Percentiles rank a stretch among this genome's conserved stretches.
Conservation (phyloP, 2,113 vertebrate species). For the Gulo gulo region DNA sequence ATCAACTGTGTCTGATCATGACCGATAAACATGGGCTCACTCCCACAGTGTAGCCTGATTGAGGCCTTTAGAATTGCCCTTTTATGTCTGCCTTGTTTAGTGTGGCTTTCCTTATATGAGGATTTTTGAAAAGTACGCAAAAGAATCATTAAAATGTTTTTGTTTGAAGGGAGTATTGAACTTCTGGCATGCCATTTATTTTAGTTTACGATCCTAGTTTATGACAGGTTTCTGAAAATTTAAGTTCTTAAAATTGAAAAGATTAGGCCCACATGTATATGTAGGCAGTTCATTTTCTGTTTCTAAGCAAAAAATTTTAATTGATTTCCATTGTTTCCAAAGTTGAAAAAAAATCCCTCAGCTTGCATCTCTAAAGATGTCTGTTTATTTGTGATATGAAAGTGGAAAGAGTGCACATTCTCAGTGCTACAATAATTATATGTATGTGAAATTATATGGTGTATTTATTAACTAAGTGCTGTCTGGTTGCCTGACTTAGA, state of each 20-base stretch:
- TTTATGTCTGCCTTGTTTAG: background rate
- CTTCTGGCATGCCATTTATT: background rate
- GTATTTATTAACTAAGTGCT: background rate
- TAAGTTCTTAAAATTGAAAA: background rate
- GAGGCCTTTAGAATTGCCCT: background rate
- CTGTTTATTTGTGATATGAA: background rate
- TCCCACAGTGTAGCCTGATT: background rate
- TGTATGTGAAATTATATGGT: background rate
- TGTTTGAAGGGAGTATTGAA: background rate
- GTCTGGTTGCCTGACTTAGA: background rate
- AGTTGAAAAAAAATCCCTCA: background rate
- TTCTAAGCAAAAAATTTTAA: background rate
- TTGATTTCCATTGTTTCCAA: background rate
- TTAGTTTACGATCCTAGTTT: background rate
- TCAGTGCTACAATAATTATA: background rate
- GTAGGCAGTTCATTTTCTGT: background rate
- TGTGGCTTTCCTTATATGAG: background rate
- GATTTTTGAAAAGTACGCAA: background rate
- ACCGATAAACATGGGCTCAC: background rate
- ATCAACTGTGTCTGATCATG: background rate
- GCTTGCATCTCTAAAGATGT: background rate
- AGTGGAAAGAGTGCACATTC: background rate
- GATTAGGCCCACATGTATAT: background rate
- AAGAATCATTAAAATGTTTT: background rate
- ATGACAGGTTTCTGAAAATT: background rate